Conservation (phyloP, 1,140 invertebrate species). For the Penaeus indicus region DNA sequence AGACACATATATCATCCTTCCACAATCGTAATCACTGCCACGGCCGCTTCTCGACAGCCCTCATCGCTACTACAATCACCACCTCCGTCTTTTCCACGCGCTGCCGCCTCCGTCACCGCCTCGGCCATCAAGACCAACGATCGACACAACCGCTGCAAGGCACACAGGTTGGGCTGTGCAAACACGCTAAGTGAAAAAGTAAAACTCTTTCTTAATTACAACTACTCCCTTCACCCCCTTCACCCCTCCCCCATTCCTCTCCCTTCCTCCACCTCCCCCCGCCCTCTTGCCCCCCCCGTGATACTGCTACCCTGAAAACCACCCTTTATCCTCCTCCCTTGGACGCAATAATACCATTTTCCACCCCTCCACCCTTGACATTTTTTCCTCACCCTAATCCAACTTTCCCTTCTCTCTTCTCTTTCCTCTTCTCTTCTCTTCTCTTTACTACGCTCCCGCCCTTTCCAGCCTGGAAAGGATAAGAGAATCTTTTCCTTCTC, state of each 20-base stretch:
- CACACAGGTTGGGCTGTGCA: conserved; percentile 20
- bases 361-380: too few relatives aligned
- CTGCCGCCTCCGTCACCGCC: not conserved
- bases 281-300: not conserved
- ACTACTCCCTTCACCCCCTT: conserved; percentile 24
- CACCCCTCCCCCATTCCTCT: not conserved
- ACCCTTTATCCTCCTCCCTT: too few relatives aligned
- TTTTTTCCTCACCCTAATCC: too few relatives aligned
- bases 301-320: not conserved
- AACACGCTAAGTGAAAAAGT: conserved; percentile 61
- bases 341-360: too few relatives aligned
- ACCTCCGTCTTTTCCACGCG: not conserved
- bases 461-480: conserved; percentile 1
- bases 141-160: conserved; percentile 28
- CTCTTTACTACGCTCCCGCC: not conserved
- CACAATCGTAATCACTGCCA: too few relatives aligned
- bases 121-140: not conserved
- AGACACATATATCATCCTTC: not conserved
- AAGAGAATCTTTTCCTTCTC: not conserved
- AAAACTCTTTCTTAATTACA: conserved; percentile 61
- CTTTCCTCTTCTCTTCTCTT: too few relatives aligned
- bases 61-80: not conserved
- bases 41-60: not conserved
- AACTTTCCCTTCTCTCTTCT: too few relatives aligned
- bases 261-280: not conserved